Conservation (phyloP, 2,797 vertebrate genomes). For the Molossus alvarezi region DNA sequence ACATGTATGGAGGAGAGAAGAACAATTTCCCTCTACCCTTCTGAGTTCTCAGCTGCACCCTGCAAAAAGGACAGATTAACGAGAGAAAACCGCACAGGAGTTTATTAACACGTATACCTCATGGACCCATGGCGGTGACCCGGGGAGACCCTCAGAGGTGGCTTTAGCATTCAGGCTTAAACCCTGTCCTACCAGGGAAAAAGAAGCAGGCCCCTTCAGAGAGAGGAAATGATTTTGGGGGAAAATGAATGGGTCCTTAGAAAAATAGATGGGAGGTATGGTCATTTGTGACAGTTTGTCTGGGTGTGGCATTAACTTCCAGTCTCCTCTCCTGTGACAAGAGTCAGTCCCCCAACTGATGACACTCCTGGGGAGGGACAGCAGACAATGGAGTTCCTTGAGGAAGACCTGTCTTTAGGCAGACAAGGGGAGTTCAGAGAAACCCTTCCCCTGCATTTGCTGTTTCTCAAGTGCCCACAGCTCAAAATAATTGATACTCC, state of each 20-base stretch:
- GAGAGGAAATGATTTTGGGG: background rate
- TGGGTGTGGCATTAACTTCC: background rate
- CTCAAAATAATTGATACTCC: background rate
- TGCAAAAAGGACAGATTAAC: background rate
- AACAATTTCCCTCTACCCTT: background rate
- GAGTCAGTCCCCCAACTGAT: background rate
- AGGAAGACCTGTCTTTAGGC: background rate
- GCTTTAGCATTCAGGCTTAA: background rate
- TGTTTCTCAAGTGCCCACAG: too few species aligned
- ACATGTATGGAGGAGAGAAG: background rate
- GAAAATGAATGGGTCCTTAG: background rate
- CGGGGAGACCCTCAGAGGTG: background rate
- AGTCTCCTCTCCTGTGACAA: background rate
- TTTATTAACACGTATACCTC: background rate
- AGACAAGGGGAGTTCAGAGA: too few species aligned
- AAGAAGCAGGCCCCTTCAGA: background rate
- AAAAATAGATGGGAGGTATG: background rate
- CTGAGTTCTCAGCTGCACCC: background rate
- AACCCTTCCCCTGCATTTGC: too few species aligned
- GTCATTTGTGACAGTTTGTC: background rate
- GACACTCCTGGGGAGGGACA: background rate
- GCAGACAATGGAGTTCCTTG: background rate
- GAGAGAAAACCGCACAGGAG: background rate
- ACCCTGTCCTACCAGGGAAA: background rate
- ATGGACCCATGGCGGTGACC: background rate